Conservation (phyloP, 2,113 vertebrate genomes). For the Pelodiscus sinensis region DNA sequence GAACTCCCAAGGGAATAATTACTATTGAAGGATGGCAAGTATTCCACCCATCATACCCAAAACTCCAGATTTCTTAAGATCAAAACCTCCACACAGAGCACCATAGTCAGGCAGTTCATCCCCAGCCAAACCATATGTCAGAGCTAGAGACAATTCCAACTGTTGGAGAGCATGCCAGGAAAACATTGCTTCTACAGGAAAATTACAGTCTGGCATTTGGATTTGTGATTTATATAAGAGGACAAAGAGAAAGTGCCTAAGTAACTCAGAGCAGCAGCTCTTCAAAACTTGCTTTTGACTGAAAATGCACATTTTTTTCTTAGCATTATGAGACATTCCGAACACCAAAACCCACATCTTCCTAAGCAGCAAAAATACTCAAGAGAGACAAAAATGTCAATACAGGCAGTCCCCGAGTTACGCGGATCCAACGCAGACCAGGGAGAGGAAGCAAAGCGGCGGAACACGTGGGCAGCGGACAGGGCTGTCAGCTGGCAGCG, state of each 20-base stretch:
- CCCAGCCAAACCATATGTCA: not conserved
- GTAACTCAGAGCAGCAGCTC: not conserved
- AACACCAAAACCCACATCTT: accelerated
- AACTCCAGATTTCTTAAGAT: not conserved
- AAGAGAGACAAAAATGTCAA: not conserved
- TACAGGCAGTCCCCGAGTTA: too few relatives aligned
- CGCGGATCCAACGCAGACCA: too few relatives aligned
- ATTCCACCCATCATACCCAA: not conserved
- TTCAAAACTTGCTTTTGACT: not conserved
- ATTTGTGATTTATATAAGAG: not conserved
- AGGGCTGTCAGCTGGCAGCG: too few relatives aligned
- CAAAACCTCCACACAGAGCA: not conserved
- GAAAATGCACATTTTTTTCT: not conserved
- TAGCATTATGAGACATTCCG: not conserved
- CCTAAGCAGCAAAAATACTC: not conserved
- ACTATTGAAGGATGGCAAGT: not conserved
- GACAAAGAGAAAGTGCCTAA: not conserved
- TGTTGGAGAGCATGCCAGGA: not conserved
- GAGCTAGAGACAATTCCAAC: not conserved
- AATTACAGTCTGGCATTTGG: not conserved
- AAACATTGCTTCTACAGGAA: not conserved
- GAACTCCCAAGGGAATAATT: not conserved
- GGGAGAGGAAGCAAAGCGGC: too few relatives aligned
- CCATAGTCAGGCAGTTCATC: not conserved
- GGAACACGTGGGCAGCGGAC: too few relatives aligned